A percentile compares a stretch with the other conserved stretches of the same genome.
These are phyloP conservation scores for Drosophila subsilvestris DNA, from an alignment of 2,888 invertebrate genomes.

Conservation along the genomic window DNA sequence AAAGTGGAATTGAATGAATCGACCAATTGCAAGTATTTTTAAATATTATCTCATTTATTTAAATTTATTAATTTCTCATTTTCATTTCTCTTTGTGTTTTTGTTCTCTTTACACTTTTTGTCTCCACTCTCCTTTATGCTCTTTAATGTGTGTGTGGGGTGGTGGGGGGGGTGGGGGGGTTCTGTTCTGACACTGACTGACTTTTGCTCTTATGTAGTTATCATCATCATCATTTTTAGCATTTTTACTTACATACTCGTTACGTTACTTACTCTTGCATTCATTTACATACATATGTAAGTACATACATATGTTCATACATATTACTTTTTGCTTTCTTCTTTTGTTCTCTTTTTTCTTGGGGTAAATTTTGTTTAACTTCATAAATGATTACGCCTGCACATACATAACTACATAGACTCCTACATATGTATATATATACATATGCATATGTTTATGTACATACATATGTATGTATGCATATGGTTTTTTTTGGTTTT, in stretches of 20 bases:
- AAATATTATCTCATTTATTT: slow-evolving; percentile 64
- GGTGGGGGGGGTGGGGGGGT: too few relatives aligned
- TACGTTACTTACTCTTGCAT: slow-evolving; percentile 42
- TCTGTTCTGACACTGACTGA: slow-evolving; percentile 12
- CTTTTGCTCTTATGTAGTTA: slow-evolving; percentile 38
- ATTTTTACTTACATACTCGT: slow-evolving; percentile 29
- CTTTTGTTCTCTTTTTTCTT: slow-evolving; percentile 6
- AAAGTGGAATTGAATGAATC: background rate
- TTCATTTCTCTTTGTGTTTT: slow-evolving; percentile 46
- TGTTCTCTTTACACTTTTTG: slow-evolving; percentile 9
- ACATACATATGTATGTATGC: slow-evolving; percentile 20
- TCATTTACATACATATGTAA: slow-evolving; percentile 12
- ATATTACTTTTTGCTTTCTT: slow-evolving; percentile 24
- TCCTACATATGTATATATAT: slow-evolving; percentile 30
- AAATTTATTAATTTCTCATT: slow-evolving; percentile 64
- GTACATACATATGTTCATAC: background rate
- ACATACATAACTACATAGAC: slow-evolving; percentile 53
- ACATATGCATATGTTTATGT: slow-evolving; percentile 23
- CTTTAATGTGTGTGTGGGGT: background rate
- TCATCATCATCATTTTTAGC: slow-evolving; percentile 31
- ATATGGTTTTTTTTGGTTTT: slow-evolving; percentile 22
- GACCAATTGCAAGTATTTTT: slow-evolving; percentile 18
- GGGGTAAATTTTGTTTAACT: slow-evolving; percentile 27
- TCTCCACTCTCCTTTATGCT: slow-evolving; percentile 4
- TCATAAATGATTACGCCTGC: slow-evolving; percentile 61